Base-by-base conservation (phyloP, 2,888 invertebrate species). In the Hirtodrosophila trivittata region DNA sequence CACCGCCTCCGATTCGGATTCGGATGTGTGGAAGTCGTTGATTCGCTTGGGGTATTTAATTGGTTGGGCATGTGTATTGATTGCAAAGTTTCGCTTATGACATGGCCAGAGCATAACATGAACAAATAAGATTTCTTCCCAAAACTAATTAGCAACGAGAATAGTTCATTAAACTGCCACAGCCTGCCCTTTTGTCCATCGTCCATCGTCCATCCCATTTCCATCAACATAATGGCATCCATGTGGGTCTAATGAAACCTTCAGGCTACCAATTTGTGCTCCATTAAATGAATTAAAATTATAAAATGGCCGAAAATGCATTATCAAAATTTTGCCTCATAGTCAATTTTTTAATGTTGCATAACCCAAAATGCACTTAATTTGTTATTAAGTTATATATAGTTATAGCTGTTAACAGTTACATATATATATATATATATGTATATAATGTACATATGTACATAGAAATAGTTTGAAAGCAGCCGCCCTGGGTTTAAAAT, bases 121-220 rank as follows among this genome's bases (percentile, higher is more conserved):
- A 69, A 62, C 82, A 84, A 86, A 77, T 58, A 82, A 65, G 75
- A 82, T 85, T 81, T 87, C 82, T 62, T 39, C 41, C 58, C 60
- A 68, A 62, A 81, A 82, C 87, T 81, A 78, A 78, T 86, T 86
- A 86, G 86, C 51, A 72, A 57, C 39, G 41, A 56, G 56, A 42
- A 51, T 51, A 59, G 63, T 68, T 58, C 54, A 73, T 64, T 73
- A n/a, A n/a, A n/a, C n/a, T n/a, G n/a, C n/a, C n/a, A n/a, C 35
- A 9, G 12, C 77, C 7, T 41, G n/a, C 38, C 28, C 8, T 12
- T 13, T 9, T 5, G 5, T 6, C 10, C 10, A 2, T 3, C n/a
- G 1, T 0, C 5, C 21, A 13, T 25, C 3, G 12, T 6, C 33
- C 1, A 9, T 10, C 28, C 2, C 1, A 8, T 10, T 8, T 2